A percentile compares a stretch with the other conserved stretches of the same genome.
Evolutionary conservation across 1,140 invertebrate genomes (phyloP).

Genomic region (Hirudo medicinalis): DNA sequence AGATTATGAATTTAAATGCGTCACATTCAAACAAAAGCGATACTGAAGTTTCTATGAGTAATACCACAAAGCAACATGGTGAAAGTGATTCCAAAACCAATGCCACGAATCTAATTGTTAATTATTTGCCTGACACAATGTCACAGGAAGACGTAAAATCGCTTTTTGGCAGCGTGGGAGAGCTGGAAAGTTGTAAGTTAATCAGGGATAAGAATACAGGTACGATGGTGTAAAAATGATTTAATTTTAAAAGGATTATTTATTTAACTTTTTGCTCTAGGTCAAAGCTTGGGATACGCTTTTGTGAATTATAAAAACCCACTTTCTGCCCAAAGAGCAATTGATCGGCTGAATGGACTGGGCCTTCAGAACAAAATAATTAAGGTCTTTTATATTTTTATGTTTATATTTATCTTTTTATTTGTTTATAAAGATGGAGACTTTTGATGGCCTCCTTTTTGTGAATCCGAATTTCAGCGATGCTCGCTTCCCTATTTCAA

Average conservation of each 20-base stretch:
- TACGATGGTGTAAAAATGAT: slow-evolving; percentile 31
- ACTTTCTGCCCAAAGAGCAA: slow-evolving; percentile 93
- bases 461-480: too few relatives aligned
- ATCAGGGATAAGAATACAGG: slow-evolving; percentile 89
- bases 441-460: too few relatives aligned
- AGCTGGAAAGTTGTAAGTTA: slow-evolving; percentile 91
- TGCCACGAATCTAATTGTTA: slow-evolving; percentile 86
- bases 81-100: slow-evolving; percentile 29
- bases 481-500: not conserved
- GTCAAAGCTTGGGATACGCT: slow-evolving; percentile 95
- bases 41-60: too few relatives aligned
- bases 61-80: too few relatives aligned
- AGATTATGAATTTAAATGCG: too few relatives aligned
- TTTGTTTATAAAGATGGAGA: too few relatives aligned
- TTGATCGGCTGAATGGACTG: slow-evolving; percentile 97
- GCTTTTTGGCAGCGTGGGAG: slow-evolving; percentile 84
- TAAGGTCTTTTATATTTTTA: slow-evolving; percentile 64
- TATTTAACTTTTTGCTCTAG: slow-evolving; percentile 46
- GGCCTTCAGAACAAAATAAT: slow-evolving; percentile 99
- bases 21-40: too few relatives aligned
- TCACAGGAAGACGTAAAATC: slow-evolving; percentile 90
- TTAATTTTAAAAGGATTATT: too few relatives aligned
- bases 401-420: too few relatives aligned
- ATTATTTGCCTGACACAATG: slow-evolving; percentile 95
- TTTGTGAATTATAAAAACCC: slow-evolving; percentile 77